Conservation (phyloP, 2,888 invertebrate species). For the Drosophila acutilabella region DNA sequence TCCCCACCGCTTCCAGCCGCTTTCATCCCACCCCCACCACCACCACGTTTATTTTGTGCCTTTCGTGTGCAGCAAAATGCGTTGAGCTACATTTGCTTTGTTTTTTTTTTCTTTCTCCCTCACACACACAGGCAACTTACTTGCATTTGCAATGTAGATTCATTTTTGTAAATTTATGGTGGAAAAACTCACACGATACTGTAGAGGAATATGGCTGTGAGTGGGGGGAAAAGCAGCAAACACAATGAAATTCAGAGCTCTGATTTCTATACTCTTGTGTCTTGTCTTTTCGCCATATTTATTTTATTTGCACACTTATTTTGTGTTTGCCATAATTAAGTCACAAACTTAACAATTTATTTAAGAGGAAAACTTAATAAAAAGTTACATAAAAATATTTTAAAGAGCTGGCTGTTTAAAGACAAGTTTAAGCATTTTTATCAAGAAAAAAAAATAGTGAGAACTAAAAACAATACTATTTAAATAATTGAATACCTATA, state of each 20-base stretch:
- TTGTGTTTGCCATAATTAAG: neutral
- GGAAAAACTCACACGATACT: conserved; percentile 66
- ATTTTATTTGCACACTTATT: neutral
- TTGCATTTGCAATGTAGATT: conserved; percentile 78
- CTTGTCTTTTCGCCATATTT: neutral
- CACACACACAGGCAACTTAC: conserved; percentile 44
- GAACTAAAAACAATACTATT: no score
- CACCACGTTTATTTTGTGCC: conserved; percentile 31
- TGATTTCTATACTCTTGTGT: conserved; percentile 15
- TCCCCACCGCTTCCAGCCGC: conserved; percentile 9
- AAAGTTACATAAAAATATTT: neutral
- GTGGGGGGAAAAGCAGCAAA: neutral
- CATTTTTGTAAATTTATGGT: conserved; percentile 72
- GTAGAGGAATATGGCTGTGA: conserved; percentile 7
- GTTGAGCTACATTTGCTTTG: conserved; percentile 76
- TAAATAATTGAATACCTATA: no score
- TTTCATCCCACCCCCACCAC: neutral
- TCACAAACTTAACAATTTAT: neutral
- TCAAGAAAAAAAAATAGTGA: no score
- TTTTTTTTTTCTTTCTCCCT: conserved; percentile 43
- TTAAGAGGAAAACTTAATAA: neutral
- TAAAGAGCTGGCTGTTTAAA: neutral
- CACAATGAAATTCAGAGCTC: conserved; percentile 7
- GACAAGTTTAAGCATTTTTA: no score
- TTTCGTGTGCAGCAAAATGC: conserved; percentile 65